Evolutionary conservation across 2,113 vertebrate species (phyloP).

Genomic region (Motacilla alba): DNA sequence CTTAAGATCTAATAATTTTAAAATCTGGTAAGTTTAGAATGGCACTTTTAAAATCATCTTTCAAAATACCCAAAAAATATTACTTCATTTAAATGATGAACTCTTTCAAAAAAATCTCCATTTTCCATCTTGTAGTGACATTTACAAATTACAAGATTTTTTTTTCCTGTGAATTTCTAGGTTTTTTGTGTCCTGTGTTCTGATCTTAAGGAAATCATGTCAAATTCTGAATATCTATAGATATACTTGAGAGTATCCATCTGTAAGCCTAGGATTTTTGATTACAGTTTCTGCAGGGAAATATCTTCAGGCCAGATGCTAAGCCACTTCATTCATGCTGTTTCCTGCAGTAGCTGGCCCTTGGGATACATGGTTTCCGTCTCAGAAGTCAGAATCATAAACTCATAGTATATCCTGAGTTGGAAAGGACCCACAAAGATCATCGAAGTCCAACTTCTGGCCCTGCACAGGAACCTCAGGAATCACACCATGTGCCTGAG

Average conservation of each 20-base stretch:
- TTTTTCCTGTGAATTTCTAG: neutral
- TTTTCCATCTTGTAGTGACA: neutral
- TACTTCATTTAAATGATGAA: neutral
- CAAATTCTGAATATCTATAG: neutral
- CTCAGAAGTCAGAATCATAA: neutral
- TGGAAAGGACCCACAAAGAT: neutral
- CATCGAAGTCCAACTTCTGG: rapidly evolving
- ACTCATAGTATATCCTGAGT: neutral
- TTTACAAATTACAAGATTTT: neutral
- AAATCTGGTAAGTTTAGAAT: neutral
- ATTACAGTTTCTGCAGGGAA: neutral
- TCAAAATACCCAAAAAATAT: neutral
- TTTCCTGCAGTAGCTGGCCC: neutral
- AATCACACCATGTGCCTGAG: neutral
- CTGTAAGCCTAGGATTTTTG: neutral
- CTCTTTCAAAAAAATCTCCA: neutral
- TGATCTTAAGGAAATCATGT: neutral
- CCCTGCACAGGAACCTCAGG: neutral
- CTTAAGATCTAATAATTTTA: neutral
- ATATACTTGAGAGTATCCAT: neutral
- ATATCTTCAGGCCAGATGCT: neutral
- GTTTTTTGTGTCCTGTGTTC: neutral
- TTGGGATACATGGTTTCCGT: neutral
- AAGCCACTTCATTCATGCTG: neutral
- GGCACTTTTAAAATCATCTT: neutral